Base-by-base conservation (phyloP, 2,888 invertebrate species). In the Auanema sp. region DNA sequence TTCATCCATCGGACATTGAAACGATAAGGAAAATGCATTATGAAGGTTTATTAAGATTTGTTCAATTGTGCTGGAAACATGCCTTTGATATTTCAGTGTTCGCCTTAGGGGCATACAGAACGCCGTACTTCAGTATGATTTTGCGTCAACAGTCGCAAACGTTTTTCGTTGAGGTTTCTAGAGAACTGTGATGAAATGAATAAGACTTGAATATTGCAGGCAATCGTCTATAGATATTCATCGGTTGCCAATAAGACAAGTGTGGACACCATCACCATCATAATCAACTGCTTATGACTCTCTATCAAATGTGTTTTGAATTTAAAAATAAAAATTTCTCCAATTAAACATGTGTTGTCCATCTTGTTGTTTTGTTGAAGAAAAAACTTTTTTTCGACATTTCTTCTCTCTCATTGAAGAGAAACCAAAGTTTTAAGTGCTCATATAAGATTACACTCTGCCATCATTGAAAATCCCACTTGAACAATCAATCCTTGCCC, bases 71-170 rank as follows among this genome's bases (percentile, higher is more conserved):
- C 16, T 4, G 5, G 3, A 5, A 5, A 52, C 4, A 5, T 4
- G 4, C 16, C 21, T 54, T 59, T 25, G 57, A 4, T 21, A 58
- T 60, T 60, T 16, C 56, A 68, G 64, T 69, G 18, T 73, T 73
- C 57, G 62, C 65, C 10, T 40, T 71, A 16, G 69, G 73, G 18
- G 65, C 71, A n/a, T 71, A 71, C 49, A 62, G 65, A 41, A 73
- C 71, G 14, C 71, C 73, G 6, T 73, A 66, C 53, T 73, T 66
- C 25, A 66, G 73, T 4, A 65, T 73, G 71, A 56, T 68, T 52
- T 56, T 54, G 0, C 66, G 67, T 40, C 56, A 62, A 43, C 65
- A 60, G n/a, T 21, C 47, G 8, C 21, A 42, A 0, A 58, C 67
- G 8, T 68, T 71, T 41, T 69, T 66, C 50, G 73, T 69, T n/a